Evolutionary conservation across 2,888 invertebrate species (phyloP).

Genomic region (Chrysodeixis includens): DNA sequence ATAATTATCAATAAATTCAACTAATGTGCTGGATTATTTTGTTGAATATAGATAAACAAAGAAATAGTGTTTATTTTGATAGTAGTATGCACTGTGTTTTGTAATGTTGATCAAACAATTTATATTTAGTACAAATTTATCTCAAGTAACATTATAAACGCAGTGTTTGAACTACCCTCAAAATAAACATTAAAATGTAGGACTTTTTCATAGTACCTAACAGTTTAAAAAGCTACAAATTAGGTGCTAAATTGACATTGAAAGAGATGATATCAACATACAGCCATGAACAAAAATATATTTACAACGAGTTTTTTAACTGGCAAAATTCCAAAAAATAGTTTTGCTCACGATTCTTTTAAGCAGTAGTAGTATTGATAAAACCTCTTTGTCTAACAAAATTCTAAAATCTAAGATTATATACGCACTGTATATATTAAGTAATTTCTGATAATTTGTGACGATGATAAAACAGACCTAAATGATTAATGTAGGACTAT

Average conservation of each 20-base stretch:
- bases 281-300: conserved; percentile 3
- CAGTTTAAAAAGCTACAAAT: neutral
- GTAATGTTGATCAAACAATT: neutral
- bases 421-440: neutral
- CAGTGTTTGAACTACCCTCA: neutral
- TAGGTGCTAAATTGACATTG: neutral
- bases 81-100: neutral
- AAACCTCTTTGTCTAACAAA: neutral
- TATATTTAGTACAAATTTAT: too few relatives aligned
- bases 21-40: conserved; percentile 18
- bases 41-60: neutral
- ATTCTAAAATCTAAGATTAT: neutral
- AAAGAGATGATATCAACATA: neutral
- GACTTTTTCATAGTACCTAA: neutral
- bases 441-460: neutral
- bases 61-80: neutral
- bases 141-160: neutral
- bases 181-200: neutral
- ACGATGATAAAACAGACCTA: neutral
- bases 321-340: conserved; percentile 1
- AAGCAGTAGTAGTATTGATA: neutral
- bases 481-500: too few relatives aligned
- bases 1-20: conserved; percentile 25
- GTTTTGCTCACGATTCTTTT: conserved; percentile 1
- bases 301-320: neutral